Base-by-base conservation (phyloP, 2,888 invertebrate genomes). In the Ophonus ardosiacus region DNA sequence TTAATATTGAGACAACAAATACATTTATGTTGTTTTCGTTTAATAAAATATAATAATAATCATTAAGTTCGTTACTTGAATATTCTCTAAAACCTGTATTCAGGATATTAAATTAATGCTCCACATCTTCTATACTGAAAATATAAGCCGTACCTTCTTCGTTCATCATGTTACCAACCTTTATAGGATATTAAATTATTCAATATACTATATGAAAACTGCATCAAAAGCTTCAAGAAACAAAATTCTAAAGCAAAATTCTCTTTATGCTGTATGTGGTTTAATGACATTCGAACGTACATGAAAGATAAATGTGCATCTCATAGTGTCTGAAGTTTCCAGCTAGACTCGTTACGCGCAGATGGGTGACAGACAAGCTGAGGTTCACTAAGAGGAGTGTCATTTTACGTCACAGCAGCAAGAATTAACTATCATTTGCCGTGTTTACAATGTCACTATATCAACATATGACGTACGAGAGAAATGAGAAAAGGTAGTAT, bases 281-380 rank as follows among this genome's bases (percentile, higher is more conserved):
- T 61, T 61, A 61, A 18, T 17, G 59, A 61, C 59, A 61, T 61
- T 8, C 59, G 17, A 61, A 61, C 59, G 59, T 18, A 61, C 59
- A 61, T 61, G 59, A 61, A 61, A 61, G 59, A 61, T 61, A 61
- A 61, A 61, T 61, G 59, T 61, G 59, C 59, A 61, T 18, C 59
- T 8, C 59, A 15, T 61, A 17, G 7, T 15, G 56, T 56, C 59
- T 61, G 18, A 10, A 17, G 59, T 61, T 61, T 61, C 59, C 59
- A 8, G 59, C 7, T 56, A 56, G 0, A 56, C 56, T 56, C 15
- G 56, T 56, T 17, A 59, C 59, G 15, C 15, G 59, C 59, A 59
- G 17, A 10, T 43, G 43, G 5, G 10, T 43, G 21, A 21, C 4
- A 51, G 43, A 51, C 2, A 10, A 10, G 43, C 4, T 51, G 43